Percentiles rank a stretch among this genome's conserved stretches.
phyloP scores from a whole-genome alignment of 2,113 vertebrate genomes.

The Grammomys dolichurus region DNA sequence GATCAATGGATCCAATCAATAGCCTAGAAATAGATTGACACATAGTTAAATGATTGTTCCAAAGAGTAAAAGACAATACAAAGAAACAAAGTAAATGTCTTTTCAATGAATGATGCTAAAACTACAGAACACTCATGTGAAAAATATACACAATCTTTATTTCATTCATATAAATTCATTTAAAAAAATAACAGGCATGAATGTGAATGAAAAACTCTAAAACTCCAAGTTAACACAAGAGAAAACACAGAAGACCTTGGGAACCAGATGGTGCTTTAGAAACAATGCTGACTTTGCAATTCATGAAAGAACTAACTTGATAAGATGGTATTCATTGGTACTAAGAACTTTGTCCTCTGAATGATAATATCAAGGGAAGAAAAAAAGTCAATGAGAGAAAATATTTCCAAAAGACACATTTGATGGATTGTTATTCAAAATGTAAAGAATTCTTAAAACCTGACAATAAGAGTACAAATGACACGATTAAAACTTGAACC shows the following conservation, averaged over 20 bases:
- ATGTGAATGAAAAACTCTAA: background rate
- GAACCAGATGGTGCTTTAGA: background rate
- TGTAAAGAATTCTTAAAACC: background rate
- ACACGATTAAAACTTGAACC: background rate
- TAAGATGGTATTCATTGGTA: background rate
- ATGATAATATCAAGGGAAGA: background rate
- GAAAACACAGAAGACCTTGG: background rate
- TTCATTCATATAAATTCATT: slow-evolving; percentile 18
- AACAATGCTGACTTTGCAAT: background rate
- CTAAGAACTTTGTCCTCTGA: background rate
- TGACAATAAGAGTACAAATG: background rate
- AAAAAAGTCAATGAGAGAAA: background rate
- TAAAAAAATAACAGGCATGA: background rate
- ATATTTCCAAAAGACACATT: background rate
- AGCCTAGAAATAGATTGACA: slow-evolving; percentile 16
- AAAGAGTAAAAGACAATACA: slow-evolving; percentile 10
- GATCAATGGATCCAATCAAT: background rate
- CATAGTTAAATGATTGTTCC: background rate
- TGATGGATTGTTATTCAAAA: background rate
- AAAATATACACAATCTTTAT: background rate
- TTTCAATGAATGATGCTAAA: slow-evolving; percentile 23
- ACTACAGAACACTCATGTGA: background rate
- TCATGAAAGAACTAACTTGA: background rate
- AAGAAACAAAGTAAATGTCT: background rate
- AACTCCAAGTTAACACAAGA: background rate